Evolutionary conservation across 2,797 vertebrate genomes (phyloP).

Genomic region (Sciurus vulgaris): DNA sequence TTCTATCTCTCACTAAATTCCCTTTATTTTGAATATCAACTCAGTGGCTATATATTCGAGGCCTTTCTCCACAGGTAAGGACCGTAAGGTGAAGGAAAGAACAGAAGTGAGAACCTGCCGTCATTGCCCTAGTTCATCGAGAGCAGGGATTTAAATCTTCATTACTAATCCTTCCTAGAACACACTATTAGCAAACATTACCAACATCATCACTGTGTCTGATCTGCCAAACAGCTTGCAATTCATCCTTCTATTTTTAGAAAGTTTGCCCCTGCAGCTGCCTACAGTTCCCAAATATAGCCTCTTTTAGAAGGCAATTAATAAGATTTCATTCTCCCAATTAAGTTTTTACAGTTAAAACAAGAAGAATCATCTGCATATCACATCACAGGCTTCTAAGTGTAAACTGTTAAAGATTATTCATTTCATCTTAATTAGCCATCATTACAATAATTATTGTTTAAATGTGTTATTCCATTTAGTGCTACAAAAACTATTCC

Average conservation of each 20-base stretch:
- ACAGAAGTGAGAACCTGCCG: neutral
- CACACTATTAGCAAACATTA: neutral
- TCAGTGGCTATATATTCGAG: neutral
- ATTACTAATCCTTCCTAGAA: neutral
- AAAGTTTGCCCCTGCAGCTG: neutral
- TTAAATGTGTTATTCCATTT: neutral
- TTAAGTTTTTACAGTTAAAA: neutral
- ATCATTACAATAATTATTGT: neutral
- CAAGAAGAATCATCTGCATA: neutral
- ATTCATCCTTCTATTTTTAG: neutral
- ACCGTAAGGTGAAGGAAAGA: neutral
- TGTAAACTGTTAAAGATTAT: neutral
- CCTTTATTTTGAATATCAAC: neutral
- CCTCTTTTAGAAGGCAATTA: neutral
- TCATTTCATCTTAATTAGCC: neutral
- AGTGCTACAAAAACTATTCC: neutral
- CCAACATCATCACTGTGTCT: neutral
- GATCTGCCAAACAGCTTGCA: neutral
- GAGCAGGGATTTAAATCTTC: neutral
- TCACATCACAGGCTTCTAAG: neutral
- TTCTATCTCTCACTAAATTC: neutral
- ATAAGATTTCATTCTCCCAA: neutral
- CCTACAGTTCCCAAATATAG: neutral
- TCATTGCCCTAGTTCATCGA: neutral
- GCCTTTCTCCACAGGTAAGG: neutral